These are phyloP conservation scores for Nycticorax nycticorax DNA, from an alignment of 2,113 vertebrate species.

Conservation along the genomic window DNA sequence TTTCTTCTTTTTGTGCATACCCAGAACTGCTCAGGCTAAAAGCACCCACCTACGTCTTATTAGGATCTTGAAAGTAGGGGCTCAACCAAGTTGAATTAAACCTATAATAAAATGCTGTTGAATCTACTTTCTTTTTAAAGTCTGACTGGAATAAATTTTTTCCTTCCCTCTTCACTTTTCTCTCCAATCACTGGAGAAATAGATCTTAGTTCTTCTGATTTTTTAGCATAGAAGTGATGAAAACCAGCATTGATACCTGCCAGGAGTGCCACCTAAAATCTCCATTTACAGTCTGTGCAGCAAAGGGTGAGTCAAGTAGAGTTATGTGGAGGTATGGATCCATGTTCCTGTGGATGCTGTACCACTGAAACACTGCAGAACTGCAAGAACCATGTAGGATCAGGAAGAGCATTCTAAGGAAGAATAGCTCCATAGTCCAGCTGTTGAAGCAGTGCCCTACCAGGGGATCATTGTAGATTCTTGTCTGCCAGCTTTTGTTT, in stretches of 20 bases:
- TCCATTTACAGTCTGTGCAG: rapidly evolving
- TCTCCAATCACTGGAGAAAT: not conserved
- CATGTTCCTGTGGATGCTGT: not conserved
- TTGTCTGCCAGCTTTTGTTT: not conserved
- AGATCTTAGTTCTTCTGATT: not conserved
- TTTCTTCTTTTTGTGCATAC: not conserved
- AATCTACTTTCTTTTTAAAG: not conserved
- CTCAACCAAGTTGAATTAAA: not conserved
- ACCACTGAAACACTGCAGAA: not conserved
- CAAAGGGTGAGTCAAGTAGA: not conserved
- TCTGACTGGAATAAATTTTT: not conserved
- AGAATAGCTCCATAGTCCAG: not conserved
- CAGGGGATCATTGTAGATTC: rapidly evolving
- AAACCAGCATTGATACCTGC: not conserved
- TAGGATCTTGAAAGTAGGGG: not conserved
- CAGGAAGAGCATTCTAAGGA: not conserved
- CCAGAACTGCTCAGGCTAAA: not conserved
- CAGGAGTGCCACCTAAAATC: not conserved
- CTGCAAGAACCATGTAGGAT: not conserved
- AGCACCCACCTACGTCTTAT: not conserved
- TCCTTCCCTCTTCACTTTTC: not conserved
- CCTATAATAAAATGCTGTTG: not conserved
- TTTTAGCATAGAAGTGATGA: not conserved
- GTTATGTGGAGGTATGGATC: not conserved
- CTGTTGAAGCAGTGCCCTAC: not conserved